Evolutionary conservation across 2,113 vertebrate species (phyloP), one percentile per base, ranked within the genome.

Genomic region (Tachycineta bicolor): DNA sequence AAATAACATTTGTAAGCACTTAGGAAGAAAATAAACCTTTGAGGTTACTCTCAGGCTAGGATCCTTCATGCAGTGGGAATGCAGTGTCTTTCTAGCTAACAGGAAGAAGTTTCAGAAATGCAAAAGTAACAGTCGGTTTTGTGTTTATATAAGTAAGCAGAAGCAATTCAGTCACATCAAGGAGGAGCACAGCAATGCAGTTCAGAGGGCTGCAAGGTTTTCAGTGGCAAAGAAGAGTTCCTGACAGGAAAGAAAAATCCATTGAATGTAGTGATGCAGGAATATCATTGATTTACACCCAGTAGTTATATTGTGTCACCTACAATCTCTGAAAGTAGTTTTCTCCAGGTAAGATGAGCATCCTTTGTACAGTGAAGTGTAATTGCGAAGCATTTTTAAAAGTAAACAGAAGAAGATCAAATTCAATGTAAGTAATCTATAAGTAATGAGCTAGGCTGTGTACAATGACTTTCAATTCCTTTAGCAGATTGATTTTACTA

Each of bases 171-270:
- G 87, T 53, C 92, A 94, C 76, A 94, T 99, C 84, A 97, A 93
- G 44, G 68, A 83, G n/a, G 98, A 99, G 53, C 97, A 98, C 64
- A 96, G 94, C 4, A 95, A 98, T 37, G 87, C 97, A 3, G 43
- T 98, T 80, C 97, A 98, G 94, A 97, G 98, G 89, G 96, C 98
- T 58, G 96, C 97, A 46, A 97, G 98, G 19, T 96, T 98, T 84
- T 98, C 98, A 9, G 89, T 21, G 3, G 96, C 97, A 74, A 93
- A 94, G 86, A 98, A 98, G 87, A 97, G 93, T 88, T 98, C 46
- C 96, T 98, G 59, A 86, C 64, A 8, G 96, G 97, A 77, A 96
- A 90, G 65, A 98, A 89, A 85, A 97, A 93, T 86, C 71, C 71
- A 0, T 33, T 95, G 47, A 90, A 74, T 73, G 77, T 93, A 62